Evolutionary conservation across 2,113 vertebrate genomes (phyloP).

Genomic region (Pteronura brasiliensis): DNA sequence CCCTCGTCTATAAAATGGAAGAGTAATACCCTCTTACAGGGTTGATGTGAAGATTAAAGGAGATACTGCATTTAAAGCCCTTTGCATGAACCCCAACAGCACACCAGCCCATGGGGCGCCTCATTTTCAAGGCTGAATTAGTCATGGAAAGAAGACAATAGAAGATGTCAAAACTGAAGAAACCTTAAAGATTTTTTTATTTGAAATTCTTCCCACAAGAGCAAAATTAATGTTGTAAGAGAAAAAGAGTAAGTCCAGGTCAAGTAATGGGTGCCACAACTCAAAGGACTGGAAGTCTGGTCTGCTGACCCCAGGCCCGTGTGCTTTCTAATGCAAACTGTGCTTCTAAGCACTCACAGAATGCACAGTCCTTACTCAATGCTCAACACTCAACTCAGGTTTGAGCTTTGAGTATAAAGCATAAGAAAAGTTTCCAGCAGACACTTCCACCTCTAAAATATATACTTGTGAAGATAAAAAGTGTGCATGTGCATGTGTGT

Average conservation of each 20-base stretch:
- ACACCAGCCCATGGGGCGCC: neutral
- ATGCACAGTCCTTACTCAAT: neutral
- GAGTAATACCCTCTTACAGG: neutral
- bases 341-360: neutral
- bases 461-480: neutral
- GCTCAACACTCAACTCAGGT: no score
- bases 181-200: neutral
- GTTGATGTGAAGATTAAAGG: neutral
- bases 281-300: neutral
- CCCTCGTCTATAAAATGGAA: neutral
- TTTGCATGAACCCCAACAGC: neutral
- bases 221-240: neutral
- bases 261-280: neutral
- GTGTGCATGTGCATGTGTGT: neutral
- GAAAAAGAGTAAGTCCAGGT: neutral
- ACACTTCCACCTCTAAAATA: neutral
- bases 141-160: neutral
- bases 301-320: neutral
- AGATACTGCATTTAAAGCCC: neutral
- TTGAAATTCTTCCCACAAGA: neutral
- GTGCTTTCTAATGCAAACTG: neutral
- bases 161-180: neutral
- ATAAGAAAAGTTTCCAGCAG: neutral
- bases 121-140: neutral
- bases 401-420: neutral